Base-by-base conservation (phyloP, 2,888 invertebrate species). In the Macropis europaea region DNA sequence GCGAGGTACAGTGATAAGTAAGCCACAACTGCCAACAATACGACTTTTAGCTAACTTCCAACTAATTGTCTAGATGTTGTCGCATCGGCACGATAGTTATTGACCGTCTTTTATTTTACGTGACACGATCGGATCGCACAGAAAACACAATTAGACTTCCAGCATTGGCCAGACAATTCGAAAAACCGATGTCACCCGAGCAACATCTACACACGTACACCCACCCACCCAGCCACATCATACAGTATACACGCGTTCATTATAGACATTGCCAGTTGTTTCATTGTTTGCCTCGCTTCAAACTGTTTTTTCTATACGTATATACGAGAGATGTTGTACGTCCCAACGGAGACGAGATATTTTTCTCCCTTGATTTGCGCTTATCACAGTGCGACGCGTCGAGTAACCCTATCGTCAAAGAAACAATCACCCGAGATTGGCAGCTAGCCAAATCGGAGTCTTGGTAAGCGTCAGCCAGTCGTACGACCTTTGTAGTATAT, bases 1-100 rank as follows among this genome's bases (percentile, higher is more conserved):
- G 93, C 94, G 97, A 92, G 97, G 97, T 94, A 96, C 95, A 91
- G 95, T 95, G 85, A 95, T 96, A 93, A 96, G 96, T 96, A 93
- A 96, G 96, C 93, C 87, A 91, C 82, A 84, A 86, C 82, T 85
- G 82, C 82, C 82, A 85, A 87, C 84, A 84, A 82, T 85, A 84
- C 83, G 79, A 83, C 81, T 77, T 77, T 72, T 85, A 84, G 86
- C 85, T 79, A 74, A 77, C 47, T 79, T 82, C 70, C 76, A 50
- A 68, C 69, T 73, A 76, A 74, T 61, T 74, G 79, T 84, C 53
- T 86, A 85, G 85, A 82, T 87, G 84, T 83, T 87, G 86, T 88
- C 84, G 86, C 87, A 87, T 87, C 82, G 86, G 86, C 88, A 88
- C 88, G 87, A 82, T 84, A 83, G 83, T 87, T 81, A 76, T 76